A percentile compares a stretch with the other conserved stretches of the same genome.
phyloP scores from a whole-genome alignment of 2,888 invertebrate species.

The Aspidiotus rigidus region DNA sequence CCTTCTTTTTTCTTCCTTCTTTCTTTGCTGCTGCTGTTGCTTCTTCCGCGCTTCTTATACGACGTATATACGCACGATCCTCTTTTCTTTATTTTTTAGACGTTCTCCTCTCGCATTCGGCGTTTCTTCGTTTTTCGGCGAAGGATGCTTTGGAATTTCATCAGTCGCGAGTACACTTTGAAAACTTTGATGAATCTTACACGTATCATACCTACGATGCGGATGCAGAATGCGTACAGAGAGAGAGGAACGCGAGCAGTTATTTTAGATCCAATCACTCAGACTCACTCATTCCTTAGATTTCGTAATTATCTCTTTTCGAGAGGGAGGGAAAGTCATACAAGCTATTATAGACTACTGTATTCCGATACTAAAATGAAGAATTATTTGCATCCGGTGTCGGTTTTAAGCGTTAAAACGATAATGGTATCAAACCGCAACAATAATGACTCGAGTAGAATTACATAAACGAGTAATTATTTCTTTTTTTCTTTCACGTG shows the following conservation, averaged over 20 bases:
- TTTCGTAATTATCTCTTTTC: background rate
- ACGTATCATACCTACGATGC: background rate
- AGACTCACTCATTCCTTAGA: background rate
- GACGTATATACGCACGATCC: slow-evolving; percentile 4
- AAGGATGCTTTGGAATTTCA: background rate
- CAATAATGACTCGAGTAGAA: slow-evolving; percentile 4
- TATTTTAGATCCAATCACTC: background rate
- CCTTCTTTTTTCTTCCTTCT: slow-evolving; percentile 15
- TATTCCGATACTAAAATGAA: slow-evolving; percentile 1
- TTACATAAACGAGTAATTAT: slow-evolving; percentile 6
- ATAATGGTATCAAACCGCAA: slow-evolving; percentile 16
- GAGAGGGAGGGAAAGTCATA: background rate
- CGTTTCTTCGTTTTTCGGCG: background rate
- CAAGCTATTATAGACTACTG: background rate
- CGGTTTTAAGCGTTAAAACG: slow-evolving; percentile 9
- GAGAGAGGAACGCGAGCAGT: background rate
- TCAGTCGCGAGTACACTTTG: background rate
- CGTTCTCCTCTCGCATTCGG: background rate
- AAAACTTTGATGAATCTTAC: background rate
- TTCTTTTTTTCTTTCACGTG: background rate
- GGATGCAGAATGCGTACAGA: too few relatives aligned
- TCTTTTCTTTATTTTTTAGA: slow-evolving; percentile 5
- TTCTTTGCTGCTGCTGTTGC: slow-evolving; percentile 2
- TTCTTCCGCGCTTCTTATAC: slow-evolving; percentile 7
- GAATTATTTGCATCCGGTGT: slow-evolving; percentile 15